Evolutionary conservation across 2,888 invertebrate species (phyloP).

Genomic region (Melieria crassipennis): DNA sequence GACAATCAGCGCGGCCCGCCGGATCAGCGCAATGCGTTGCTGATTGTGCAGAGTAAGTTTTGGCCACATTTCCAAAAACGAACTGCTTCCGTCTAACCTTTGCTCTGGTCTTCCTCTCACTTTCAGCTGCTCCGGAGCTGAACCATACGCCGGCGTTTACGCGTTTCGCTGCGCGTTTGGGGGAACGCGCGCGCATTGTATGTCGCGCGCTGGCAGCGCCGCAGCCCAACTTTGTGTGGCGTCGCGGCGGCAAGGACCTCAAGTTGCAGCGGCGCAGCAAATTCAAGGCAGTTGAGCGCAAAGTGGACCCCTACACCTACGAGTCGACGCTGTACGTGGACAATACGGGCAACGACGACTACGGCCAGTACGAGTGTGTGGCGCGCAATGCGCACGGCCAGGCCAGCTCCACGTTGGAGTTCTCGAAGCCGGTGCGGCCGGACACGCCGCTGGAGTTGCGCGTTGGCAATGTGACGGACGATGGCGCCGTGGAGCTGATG

Average conservation of each 20-base stretch:
- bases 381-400: constrained; percentile 58
- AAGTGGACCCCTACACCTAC: constrained; percentile 54
- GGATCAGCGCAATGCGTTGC: constrained; percentile 54
- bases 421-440: constrained; percentile 58
- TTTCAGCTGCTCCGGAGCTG: constrained; percentile 58
- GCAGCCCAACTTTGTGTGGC: constrained; percentile 59
- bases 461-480: constrained; percentile 59
- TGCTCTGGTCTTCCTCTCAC: neutral
- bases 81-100: neutral
- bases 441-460: constrained; percentile 55
- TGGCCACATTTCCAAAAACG: neutral
- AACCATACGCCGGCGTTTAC: constrained; percentile 56
- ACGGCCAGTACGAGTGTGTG: constrained; percentile 60
- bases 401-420: constrained; percentile 57
- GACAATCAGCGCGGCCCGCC: constrained; percentile 59
- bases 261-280: constrained; percentile 61
- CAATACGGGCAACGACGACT: constrained; percentile 59
- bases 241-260: constrained; percentile 60
- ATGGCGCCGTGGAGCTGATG: constrained; percentile 49
- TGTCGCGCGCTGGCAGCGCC: constrained; percentile 59
- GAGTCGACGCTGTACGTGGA: constrained; percentile 58
- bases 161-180: constrained; percentile 58
- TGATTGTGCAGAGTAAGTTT: constrained; percentile 60
- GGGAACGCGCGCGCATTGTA: constrained; percentile 55
- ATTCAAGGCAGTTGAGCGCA: constrained; percentile 55